These are phyloP conservation scores for Apodemus speciosus DNA, from an alignment of 2,113 vertebrate genomes.

Conservation along the genomic window DNA sequence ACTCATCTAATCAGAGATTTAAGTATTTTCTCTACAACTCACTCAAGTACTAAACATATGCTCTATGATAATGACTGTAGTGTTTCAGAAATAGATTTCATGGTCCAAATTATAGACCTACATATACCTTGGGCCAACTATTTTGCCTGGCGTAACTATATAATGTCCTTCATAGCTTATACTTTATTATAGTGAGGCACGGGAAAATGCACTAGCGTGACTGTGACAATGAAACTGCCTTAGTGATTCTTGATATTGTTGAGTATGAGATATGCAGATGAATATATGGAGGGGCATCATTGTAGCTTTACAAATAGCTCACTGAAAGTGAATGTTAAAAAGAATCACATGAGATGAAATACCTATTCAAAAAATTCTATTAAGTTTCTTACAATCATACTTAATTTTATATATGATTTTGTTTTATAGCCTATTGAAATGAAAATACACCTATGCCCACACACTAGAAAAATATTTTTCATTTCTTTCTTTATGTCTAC, in stretches of 20 bases:
- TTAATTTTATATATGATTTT: background rate
- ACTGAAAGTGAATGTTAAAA: background rate
- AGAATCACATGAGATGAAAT: background rate
- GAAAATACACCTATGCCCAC: background rate
- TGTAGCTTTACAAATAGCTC: background rate
- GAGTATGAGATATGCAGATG: background rate
- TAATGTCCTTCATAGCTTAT: background rate
- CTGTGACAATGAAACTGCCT: background rate
- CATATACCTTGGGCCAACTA: background rate
- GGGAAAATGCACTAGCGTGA: background rate
- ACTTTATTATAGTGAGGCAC: background rate
- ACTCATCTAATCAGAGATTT: background rate
- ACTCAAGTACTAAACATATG: background rate
- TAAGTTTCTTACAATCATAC: background rate
- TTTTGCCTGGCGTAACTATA: background rate
- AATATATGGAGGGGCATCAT: background rate
- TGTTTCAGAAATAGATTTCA: background rate
- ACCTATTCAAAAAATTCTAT: background rate
- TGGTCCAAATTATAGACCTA: background rate
- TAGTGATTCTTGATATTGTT: background rate
- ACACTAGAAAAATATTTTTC: background rate
- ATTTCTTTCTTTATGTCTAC: background rate
- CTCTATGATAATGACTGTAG: background rate
- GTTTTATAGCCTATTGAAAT: background rate
- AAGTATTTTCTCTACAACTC: background rate